Conservation (phyloP, 2,888 invertebrate species). For the Drosophila algonquin region DNA sequence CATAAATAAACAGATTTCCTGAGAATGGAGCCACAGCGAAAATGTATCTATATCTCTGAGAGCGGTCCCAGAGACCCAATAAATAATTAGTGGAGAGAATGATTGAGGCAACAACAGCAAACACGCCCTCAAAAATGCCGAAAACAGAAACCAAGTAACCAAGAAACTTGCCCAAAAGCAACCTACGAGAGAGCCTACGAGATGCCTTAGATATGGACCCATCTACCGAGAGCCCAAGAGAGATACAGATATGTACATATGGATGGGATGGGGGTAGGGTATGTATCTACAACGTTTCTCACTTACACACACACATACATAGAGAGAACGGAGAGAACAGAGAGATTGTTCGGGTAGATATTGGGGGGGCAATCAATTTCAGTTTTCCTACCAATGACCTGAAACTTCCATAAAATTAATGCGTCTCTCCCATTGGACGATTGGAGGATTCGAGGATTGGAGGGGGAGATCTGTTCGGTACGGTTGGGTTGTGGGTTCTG, state of each 20-base stretch:
- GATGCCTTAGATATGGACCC: constrained; percentile 52
- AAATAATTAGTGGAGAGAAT: constrained; percentile 71
- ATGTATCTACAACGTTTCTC: constrained; percentile 69
- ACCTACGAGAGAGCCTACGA: constrained; percentile 18
- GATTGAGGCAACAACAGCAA: constrained; percentile 37
- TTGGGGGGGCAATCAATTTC: constrained; percentile 68
- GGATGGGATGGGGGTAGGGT: constrained; percentile 20
- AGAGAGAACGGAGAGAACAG: constrained; percentile 35
- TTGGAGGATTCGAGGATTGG: neutral
- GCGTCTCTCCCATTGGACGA: constrained; percentile 66
- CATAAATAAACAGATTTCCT: constrained; percentile 76
- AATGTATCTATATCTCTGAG: constrained; percentile 75
- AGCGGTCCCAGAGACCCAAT: constrained; percentile 49
- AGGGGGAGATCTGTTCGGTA: constrained; percentile 7
- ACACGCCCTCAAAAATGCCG: constrained; percentile 69
- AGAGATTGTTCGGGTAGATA: constrained; percentile 64
- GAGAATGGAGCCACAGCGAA: constrained; percentile 52
- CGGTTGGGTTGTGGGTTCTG: neutral
- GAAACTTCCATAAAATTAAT: constrained; percentile 63
- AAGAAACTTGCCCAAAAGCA: constrained; percentile 29
- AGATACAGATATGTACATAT: constrained; percentile 34
- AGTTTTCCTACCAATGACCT: constrained; percentile 75
- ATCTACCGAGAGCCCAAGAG: constrained; percentile 22
- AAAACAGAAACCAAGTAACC: constrained; percentile 13
- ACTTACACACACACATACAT: constrained; percentile 58